Evolutionary conservation across 2,797 vertebrate genomes (phyloP), one percentile per base, ranked within the genome.

Genomic region (Cryptoblepharus egeriae): DNA sequence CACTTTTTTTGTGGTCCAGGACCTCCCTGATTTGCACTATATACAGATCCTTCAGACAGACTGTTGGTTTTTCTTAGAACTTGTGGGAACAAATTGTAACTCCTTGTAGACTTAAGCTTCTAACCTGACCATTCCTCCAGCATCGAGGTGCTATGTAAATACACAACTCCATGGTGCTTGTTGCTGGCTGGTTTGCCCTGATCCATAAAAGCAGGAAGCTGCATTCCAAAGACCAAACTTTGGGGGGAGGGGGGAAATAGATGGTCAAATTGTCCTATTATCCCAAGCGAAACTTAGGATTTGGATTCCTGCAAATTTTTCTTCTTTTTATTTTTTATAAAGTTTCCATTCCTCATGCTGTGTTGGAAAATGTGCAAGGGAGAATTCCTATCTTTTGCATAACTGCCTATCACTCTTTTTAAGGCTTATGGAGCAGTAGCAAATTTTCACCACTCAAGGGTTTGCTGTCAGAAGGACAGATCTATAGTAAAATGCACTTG

Each of bases 1-100:
- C 2, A 24, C 42, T 1, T 64, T 80, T n/a, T 74, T 30, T 84
- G 49, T 52, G 71, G 39, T 81, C 65, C 77, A 0, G 76, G 85
- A 83, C 86, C 87, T 37, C 42, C 87, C 85, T 30, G 63, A 88
- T 91, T 93, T 93, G 92, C 92, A 93, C 92, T 92, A 89, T 85
- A 81, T 79, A 85, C 87, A 77, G 24, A 52, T 8, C 85, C 5
- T 3, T 32, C 64, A 72, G 79, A 88, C 63, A 86, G 13, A 16
- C 35, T 3, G 83, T 80, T 75, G 65, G 72, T 79, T 77, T 81
- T 39, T 79, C 86, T 0, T 24, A 65, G 71, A 12, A 12, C 7
- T 35, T 4, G n/a, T 0, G 45, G 83, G 78, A 65, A 0, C 83
- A 22, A 61, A 57, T 63, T 1, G 77, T 63, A 75, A 30, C 76